Evolutionary conservation across 64 coral and sea anemone species (phyloP).

Genomic region (Dendrophyllia cribrosa): DNA sequence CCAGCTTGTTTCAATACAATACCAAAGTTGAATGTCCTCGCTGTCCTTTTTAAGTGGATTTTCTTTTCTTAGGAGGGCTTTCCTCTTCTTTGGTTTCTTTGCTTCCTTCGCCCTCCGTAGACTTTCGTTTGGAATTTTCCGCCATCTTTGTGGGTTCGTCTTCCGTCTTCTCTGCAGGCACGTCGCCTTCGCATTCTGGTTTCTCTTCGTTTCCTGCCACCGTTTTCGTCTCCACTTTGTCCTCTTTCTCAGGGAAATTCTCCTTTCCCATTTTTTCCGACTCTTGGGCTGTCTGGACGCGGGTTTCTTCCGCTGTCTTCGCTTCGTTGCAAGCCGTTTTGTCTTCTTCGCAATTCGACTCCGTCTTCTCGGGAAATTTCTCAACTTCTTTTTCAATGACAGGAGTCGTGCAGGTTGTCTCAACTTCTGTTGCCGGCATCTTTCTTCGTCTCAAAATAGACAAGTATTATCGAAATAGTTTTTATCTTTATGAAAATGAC

Average conservation of each 20-base stretch:
- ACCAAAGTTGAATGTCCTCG: background rate
- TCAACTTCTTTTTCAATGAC: slow-evolving; percentile 22
- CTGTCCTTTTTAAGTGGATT: background rate
- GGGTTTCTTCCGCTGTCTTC: background rate
- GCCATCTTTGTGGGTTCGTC: background rate
- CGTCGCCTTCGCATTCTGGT: background rate
- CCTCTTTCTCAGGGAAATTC: slow-evolving; percentile 8
- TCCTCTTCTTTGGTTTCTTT: slow-evolving; percentile 7
- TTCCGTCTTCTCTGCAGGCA: background rate
- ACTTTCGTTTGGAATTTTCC: slow-evolving; percentile 36
- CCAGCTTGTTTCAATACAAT: background rate
- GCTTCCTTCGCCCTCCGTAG: background rate
- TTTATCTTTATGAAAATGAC: background rate
- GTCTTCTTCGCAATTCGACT: slow-evolving; percentile 5
- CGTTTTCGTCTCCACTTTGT: background rate
- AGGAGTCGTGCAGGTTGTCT: background rate
- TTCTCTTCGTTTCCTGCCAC: background rate
- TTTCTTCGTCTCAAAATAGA: background rate
- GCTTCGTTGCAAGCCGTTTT: background rate
- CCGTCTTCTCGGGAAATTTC: background rate
- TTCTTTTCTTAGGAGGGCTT: slow-evolving; percentile 41
- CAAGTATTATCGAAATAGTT: background rate
- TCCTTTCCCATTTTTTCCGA: slow-evolving; percentile 36
- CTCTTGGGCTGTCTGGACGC: background rate
- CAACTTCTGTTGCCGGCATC: slow-evolving; percentile 37